Evolutionary conservation across 2,888 invertebrate species (phyloP), one percentile per base, ranked within the genome.

Genomic region (Eupithecia exiguata): DNA sequence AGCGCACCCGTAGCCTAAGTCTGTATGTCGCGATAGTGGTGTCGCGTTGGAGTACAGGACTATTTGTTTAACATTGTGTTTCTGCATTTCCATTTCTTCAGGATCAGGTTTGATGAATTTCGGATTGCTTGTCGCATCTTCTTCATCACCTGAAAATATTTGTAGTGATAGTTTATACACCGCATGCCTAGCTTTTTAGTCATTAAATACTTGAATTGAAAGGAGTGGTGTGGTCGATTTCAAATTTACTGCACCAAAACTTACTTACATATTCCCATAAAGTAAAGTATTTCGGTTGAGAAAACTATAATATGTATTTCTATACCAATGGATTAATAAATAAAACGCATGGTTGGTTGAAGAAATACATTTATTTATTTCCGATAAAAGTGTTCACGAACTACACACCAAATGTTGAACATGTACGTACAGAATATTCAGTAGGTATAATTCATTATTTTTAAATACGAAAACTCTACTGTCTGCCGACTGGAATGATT

Each of bases 21-120:
- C 58, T 30, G 83, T 84, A 49, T 83, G 83, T 6, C 82, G 81
- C 25, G 84, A 92, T 80, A 58, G 14, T 0, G 90, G 90, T 1
- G 91, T 92, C 0, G 91, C 91, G 68, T 90, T 91, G 0, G 91
- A 85, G 71, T 79, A 83, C 7, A 77, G 74, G 3, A 91, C 76
- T 36, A 91, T 84, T 68, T 82, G 82, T 69, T 74, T 79, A n/a
- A 88, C 75, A 71, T 91, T 90, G 7, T 78, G 78, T 30, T 83
- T 78, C 69, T 89, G 90, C 75, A 89, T 89, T 35, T 63, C 30
- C 40, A 83, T 69, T 74, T 82, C 81, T 2, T 68, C 65, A 18
- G 58, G 25, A 58, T 58, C 36, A 30, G 43, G 21, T 74, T 67
- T 74, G 25, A 12, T 58, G 58, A 58, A 58, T 25, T 58, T 58